phyloP scores from a whole-genome alignment of 2,888 invertebrate species.

The Acleris holmiana region DNA sequence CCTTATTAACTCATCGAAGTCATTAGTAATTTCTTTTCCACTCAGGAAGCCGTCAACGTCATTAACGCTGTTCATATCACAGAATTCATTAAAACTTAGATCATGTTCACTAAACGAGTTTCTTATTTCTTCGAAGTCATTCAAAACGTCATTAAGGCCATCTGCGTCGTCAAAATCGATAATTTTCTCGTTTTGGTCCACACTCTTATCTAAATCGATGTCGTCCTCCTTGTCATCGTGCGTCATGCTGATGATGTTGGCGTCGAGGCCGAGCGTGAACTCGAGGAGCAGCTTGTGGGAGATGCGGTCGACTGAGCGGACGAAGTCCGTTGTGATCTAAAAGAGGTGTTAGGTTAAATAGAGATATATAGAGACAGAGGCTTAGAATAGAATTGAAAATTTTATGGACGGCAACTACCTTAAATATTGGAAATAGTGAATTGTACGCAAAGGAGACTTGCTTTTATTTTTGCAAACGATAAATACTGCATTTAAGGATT shows the following conservation, averaged over 20 bases:
- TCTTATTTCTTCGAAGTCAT: slow-evolving; percentile 30
- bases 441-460: too few relatives aligned
- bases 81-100: slow-evolving; percentile 14
- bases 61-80: slow-evolving; percentile 10
- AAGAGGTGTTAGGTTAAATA: not conserved
- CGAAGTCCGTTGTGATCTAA: slow-evolving; percentile 24
- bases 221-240: slow-evolving; percentile 3
- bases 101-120: slow-evolving; percentile 20
- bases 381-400: too few relatives aligned
- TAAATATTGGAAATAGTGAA: too few relatives aligned
- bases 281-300: slow-evolving; percentile 24
- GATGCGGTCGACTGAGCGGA: slow-evolving; percentile 13
- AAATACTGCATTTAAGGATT: too few relatives aligned
- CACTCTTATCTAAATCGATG: not conserved
- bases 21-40: slow-evolving; percentile 14
- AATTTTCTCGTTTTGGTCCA: not conserved
- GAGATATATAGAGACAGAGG: too few relatives aligned
- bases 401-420: too few relatives aligned
- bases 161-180: slow-evolving; percentile 20
- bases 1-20: slow-evolving; percentile 5
- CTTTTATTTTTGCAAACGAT: too few relatives aligned
- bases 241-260: slow-evolving; percentile 9
- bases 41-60: slow-evolving; percentile 14
- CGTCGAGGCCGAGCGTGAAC: slow-evolving; percentile 16
- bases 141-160: slow-evolving; percentile 28